Evolutionary conservation across 2,888 invertebrate species (phyloP).

Genomic region (Meta bourneti): DNA sequence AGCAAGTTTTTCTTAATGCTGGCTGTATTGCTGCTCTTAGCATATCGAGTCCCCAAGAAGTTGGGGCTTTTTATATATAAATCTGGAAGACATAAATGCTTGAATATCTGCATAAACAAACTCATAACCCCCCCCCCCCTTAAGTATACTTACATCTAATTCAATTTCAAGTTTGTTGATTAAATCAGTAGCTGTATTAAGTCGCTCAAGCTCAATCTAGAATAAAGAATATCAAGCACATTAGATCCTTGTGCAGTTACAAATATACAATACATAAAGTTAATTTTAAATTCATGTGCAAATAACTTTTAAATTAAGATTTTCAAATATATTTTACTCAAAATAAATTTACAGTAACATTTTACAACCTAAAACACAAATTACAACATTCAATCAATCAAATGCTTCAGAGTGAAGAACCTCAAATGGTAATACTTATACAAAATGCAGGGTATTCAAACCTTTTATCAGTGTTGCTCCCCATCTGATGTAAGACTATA

Average conservation of each 20-base stretch:
- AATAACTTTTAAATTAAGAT: no score
- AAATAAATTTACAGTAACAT: no score
- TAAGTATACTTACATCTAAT: conserved; percentile 79
- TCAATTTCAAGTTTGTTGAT: conserved; percentile 81
- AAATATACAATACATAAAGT: no score
- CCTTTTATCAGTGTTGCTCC: background rate
- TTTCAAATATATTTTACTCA: no score
- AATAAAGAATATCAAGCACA: conserved; percentile 56
- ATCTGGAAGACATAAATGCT: background rate
- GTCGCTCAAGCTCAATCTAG: conserved; percentile 81
- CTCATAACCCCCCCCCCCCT: background rate
- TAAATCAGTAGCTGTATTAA: conserved; percentile 82
- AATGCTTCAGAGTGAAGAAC: background rate
- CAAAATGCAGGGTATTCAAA: background rate
- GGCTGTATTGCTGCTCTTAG: no score
- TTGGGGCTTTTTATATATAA: background rate
- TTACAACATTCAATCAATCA: background rate
- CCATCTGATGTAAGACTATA: no score
- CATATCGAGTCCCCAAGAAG: no score
- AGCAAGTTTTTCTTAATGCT: no score
- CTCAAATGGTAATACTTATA: background rate
- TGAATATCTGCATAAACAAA: background rate
- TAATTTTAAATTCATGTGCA: no score
- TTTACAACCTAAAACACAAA: background rate
- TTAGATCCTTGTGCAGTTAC: no score